Evolutionary conservation across 2,888 invertebrate species (phyloP), one percentile per base, ranked within the genome.

Genomic region (Cordilura impudica): DNA sequence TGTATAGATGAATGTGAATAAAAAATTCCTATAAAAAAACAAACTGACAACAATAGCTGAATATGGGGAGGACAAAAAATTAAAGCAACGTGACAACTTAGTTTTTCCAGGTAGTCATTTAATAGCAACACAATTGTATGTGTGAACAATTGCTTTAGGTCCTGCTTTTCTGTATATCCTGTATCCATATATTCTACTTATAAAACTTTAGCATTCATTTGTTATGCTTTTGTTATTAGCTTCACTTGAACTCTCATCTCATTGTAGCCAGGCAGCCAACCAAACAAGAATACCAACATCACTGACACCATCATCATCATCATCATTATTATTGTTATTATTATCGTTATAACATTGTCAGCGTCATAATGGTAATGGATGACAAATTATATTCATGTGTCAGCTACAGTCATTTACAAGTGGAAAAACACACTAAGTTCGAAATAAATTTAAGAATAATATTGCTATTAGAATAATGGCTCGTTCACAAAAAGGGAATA

Each of bases 371-470:
- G 60, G 51, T 35, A 70, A 70, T 51, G 51, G 70, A 60, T 60
- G 70, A 60, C 70, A 61, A 70, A 60, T 70, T 56, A 51, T 39
- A 51, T 58, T 49, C 60, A 31, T 43, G 60, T 70, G 70, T 60
- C 58, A 70, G 35, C 43, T 21, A 51, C 49, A 51, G 16, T 60
- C 26, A 26, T 35, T 18, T 23, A 51, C 45, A 2, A 4, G 12
- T 39, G 8, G 39, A n/a, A 31, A 49, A 16, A 16, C 10, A 63
- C 21, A 63, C 43, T 39, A 14, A 43, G 0, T 23, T 61, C 18
- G n/a, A 21, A 12, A 35, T 1, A 58, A 8, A 43, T n/a, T n/a
- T n/a, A n/a, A n/a, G n/a, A n/a, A n/a, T n/a, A n/a, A n/a, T n/a
- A n/a, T n/a, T n/a, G n/a, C n/a, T n/a, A n/a, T n/a, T n/a, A n/a